Percentiles rank a stretch among this genome's conserved stretches.
phyloP scores from a whole-genome alignment of 37 sponge, comb jelly and placozoan species.

The Tethya wilhelma region DNA sequence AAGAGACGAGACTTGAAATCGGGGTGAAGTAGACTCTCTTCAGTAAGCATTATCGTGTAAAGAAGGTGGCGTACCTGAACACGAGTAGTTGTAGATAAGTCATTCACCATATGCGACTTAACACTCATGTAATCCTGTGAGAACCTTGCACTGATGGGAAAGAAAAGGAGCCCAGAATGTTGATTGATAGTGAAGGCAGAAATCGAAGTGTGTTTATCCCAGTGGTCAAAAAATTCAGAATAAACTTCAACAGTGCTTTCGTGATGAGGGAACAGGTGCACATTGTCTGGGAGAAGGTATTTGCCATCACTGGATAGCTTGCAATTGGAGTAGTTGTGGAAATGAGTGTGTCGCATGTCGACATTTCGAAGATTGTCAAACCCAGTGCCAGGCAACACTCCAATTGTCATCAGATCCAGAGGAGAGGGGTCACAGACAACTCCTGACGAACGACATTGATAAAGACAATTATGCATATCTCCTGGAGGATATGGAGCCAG shows the following conservation, averaged over 20 bases:
- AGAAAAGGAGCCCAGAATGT: slow-evolving; percentile 32
- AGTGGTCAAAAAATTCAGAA: slow-evolving; percentile 53
- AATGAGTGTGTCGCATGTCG: slow-evolving; percentile 67
- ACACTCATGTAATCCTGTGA: slow-evolving; percentile 40
- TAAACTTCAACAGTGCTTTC: slow-evolving; percentile 59
- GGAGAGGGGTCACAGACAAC: too few relatives aligned
- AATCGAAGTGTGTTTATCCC: slow-evolving; percentile 62
- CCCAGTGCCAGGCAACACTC: slow-evolving; percentile 76
- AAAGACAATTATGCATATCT: too few relatives aligned
- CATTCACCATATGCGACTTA: slow-evolving; percentile 46
- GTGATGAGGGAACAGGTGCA: slow-evolving; percentile 52
- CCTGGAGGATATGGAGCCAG: too few relatives aligned
- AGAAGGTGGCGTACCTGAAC: slow-evolving; percentile 53
- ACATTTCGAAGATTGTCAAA: slow-evolving; percentile 78
- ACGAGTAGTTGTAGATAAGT: slow-evolving; percentile 47
- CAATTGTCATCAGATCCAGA: too few relatives aligned
- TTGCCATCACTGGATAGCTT: slow-evolving; percentile 63
- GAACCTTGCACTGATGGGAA: slow-evolving; percentile 65
- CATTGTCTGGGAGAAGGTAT: slow-evolving; percentile 67
- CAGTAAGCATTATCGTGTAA: slow-evolving; percentile 52
- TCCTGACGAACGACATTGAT: too few relatives aligned
- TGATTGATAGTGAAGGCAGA: slow-evolving; percentile 56
- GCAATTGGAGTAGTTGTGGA: slow-evolving; percentile 67
- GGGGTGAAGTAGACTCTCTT: slow-evolving; percentile 45
- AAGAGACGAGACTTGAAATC: slow-evolving; percentile 54